Evolutionary conservation across 2,797 vertebrate species (phyloP).

Genomic region (Tapera naevia): DNA sequence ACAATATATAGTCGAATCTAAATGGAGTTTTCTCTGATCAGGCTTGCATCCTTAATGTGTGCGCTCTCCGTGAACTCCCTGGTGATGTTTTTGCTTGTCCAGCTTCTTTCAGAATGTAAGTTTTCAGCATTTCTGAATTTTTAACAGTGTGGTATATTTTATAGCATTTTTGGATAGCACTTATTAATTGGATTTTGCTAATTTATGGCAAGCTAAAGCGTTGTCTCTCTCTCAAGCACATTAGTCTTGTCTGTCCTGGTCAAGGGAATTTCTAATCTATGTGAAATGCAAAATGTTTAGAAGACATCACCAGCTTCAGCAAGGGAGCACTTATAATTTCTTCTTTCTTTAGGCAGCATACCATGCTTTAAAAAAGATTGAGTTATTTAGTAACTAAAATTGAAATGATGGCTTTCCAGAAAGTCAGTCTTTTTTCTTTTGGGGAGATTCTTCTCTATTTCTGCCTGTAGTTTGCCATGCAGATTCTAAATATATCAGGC

Average conservation of each 20-base stretch:
- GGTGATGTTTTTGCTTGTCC: background rate
- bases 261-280: background rate
- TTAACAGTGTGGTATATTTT: background rate
- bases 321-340: background rate
- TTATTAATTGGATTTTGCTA: background rate
- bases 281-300: background rate
- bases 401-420: background rate
- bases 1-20: background rate
- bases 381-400: background rate
- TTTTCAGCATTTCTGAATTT: background rate
- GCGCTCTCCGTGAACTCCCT: accelerated
- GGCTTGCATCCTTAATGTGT: background rate
- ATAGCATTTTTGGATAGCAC: background rate
- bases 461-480: background rate
- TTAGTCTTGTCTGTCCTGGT: background rate
- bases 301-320: background rate
- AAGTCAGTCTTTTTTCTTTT: background rate
- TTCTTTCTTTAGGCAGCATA: background rate
- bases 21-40: background rate
- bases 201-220: background rate
- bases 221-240: background rate
- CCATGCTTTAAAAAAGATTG: background rate
- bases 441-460: background rate
- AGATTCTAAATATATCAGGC: background rate
- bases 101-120: background rate